Conservation (phyloP, 1,140 invertebrate genomes). For the Artemia franciscana region DNA sequence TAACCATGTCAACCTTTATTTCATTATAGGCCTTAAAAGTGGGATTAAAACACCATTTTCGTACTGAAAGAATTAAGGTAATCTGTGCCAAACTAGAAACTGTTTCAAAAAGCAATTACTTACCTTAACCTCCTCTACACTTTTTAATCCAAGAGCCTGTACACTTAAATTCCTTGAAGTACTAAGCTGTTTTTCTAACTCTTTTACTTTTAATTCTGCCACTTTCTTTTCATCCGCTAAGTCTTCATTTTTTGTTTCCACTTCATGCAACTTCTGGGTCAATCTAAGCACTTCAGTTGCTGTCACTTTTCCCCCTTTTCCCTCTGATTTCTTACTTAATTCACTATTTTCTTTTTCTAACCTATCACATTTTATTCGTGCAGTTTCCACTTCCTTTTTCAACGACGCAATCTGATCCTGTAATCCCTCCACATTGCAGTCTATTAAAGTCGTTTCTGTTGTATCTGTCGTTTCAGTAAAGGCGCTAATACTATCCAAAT, state of each 20-base stretch:
- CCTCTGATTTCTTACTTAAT: conserved; percentile 23
- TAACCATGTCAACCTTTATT: too few relatives aligned
- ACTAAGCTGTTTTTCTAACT: conserved; percentile 40
- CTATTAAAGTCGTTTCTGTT: conserved; percentile 23
- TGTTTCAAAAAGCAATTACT: not conserved
- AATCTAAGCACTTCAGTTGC: conserved; percentile 30
- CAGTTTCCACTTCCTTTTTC: conserved; percentile 27
- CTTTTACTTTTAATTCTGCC: conserved; percentile 37
- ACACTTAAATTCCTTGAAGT: conserved; percentile 13
- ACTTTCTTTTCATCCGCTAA: conserved; percentile 56
- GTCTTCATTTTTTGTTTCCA: conserved; percentile 49
- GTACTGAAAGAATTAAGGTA: too few relatives aligned
- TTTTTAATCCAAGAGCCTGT: conserved; percentile 7
- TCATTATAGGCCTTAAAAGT: too few relatives aligned
- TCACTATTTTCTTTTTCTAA: conserved; percentile 65
- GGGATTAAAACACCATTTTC: too few relatives aligned
- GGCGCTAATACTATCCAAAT: conserved; percentile 25
- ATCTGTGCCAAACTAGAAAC: too few relatives aligned
- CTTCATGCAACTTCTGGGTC: conserved; percentile 56
- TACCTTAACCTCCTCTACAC: not conserved
- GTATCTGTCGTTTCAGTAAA: conserved; percentile 28
- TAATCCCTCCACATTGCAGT: conserved; percentile 21
- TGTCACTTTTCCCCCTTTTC: not conserved
- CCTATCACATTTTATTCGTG: conserved; percentile 35
- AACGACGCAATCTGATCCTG: conserved; percentile 14